These are phyloP conservation scores for Eupeodes latifasciatus DNA, from an alignment of 2,888 invertebrate genomes.

Conservation along the genomic window DNA sequence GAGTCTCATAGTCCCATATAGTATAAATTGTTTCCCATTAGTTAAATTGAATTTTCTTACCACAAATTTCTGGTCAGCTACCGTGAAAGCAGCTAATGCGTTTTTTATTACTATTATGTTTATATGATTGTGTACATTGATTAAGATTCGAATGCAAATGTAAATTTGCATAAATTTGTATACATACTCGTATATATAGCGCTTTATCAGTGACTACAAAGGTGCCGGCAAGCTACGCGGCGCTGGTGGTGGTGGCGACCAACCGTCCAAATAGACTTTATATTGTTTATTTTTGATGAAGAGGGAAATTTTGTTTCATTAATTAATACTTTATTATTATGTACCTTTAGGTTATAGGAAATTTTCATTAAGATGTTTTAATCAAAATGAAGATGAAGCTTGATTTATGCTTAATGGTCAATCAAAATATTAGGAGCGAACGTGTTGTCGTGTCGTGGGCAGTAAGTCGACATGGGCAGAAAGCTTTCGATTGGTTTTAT, in stretches of 20 bases:
- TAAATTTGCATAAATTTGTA: constrained; percentile 20
- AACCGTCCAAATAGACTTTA: no score
- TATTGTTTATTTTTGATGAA: background rate
- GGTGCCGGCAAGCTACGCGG: background rate
- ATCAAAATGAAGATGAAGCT: background rate
- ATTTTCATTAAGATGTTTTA: constrained; percentile 19
- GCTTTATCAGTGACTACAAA: constrained; percentile 13
- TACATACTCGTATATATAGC: background rate
- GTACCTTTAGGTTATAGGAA: background rate
- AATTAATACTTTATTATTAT: background rate
- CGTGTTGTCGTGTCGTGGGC: background rate
- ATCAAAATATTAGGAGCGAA: background rate
- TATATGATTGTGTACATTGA: constrained; percentile 5
- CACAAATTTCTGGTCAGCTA: constrained; percentile 15
- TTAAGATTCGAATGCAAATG: constrained; percentile 23
- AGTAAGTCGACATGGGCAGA: no score
- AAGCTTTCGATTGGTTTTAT: background rate
- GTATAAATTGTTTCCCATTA: background rate
- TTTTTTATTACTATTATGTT: constrained; percentile 20
- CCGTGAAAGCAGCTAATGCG: constrained; percentile 39
- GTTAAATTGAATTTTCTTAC: constrained; percentile 23
- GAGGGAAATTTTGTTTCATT: background rate
- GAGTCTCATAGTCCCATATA: background rate
- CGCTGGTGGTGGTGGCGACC: no score
- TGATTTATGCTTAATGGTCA: background rate